Conservation (phyloP, 2,888 invertebrate species). For the Erebia palarica region DNA sequence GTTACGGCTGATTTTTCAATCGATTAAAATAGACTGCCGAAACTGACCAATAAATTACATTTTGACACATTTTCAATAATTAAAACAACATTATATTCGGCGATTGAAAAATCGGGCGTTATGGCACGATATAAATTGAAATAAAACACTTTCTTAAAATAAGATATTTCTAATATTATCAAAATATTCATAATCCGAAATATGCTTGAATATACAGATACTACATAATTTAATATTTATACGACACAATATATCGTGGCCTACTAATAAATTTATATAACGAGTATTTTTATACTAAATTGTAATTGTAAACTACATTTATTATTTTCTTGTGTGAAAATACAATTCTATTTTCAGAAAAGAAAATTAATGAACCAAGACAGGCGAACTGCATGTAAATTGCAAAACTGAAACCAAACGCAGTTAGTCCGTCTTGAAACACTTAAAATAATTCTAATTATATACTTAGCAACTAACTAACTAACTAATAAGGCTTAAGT, state of each 20-base stretch:
- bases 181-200: background rate
- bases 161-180: slow-evolving; percentile 5
- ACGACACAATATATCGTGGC: background rate
- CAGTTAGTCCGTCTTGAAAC: too few species aligned
- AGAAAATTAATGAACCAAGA: too few species aligned
- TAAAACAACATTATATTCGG: too few species aligned
- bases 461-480: background rate
- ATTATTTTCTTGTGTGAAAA: too few species aligned
- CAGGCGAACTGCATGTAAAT: too few species aligned
- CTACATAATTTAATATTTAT: background rate
- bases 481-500: background rate
- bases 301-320: too few species aligned
- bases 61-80: too few species aligned
- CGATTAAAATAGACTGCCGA: too few species aligned
- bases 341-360: too few species aligned
- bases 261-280: background rate
- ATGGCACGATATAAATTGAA: slow-evolving; percentile 50
- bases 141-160: slow-evolving; percentile 9
- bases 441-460: background rate
- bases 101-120: too few species aligned
- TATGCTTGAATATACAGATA: background rate
- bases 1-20: slow-evolving; percentile 46
- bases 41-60: too few species aligned
- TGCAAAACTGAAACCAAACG: too few species aligned
- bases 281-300: background rate